phyloP scores from a whole-genome alignment of 2,888 invertebrate species.

The Formica aserva region DNA sequence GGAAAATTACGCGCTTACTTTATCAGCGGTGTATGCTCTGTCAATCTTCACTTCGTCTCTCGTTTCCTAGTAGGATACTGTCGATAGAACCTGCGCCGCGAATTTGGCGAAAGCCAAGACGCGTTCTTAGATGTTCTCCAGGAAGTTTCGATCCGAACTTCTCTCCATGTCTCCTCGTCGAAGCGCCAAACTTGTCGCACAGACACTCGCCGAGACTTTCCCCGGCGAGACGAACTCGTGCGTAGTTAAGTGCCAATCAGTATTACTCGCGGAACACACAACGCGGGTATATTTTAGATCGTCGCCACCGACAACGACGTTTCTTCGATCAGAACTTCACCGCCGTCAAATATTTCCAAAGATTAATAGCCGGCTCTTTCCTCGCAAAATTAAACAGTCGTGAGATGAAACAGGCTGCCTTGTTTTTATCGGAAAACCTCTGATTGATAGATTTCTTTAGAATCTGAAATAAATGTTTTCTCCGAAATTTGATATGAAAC shows the following conservation, averaged over 20 bases:
- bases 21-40: background rate
- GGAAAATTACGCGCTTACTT: slow-evolving; percentile 40
- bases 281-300: slow-evolving; percentile 41
- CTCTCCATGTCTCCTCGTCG: slow-evolving; percentile 50
- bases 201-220: slow-evolving; percentile 62
- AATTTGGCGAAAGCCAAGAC: slow-evolving; percentile 65
- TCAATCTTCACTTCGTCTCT: slow-evolving; percentile 25
- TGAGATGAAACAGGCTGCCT: background rate
- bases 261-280: slow-evolving; percentile 60
- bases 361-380: slow-evolving; percentile 24
- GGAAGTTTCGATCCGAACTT: slow-evolving; percentile 69
- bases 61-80: slow-evolving; percentile 41
- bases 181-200: slow-evolving; percentile 69
- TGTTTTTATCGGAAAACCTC: background rate
- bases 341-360: slow-evolving; percentile 49
- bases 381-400: slow-evolving; percentile 24
- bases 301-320: slow-evolving; percentile 18
- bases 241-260: slow-evolving; percentile 70
- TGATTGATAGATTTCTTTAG: background rate
- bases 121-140: slow-evolving; percentile 63
- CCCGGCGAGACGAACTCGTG: slow-evolving; percentile 49
- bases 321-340: slow-evolving; percentile 53
- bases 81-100: slow-evolving; percentile 60
- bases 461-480: background rate
- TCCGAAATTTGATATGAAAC: background rate